Evolutionary conservation across 2,113 vertebrate genomes (phyloP), one percentile per base, ranked within the genome.

Genomic region (Scalopus aquaticus): DNA sequence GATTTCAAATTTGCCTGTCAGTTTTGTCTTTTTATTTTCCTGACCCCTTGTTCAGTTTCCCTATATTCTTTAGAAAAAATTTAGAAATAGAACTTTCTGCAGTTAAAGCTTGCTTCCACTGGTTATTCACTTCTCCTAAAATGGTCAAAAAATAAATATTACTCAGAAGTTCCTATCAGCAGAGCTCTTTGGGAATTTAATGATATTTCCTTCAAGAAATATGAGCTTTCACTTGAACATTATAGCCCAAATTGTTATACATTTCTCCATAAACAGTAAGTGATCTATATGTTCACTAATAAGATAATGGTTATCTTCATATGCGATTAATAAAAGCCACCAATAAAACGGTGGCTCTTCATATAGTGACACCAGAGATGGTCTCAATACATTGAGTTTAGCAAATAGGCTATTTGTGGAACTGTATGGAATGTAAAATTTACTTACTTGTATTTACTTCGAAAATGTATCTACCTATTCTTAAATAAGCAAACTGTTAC

Each of bases 201-300:
- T 77, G 49, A 42, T 9, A 69, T 72, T 85, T 86, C 35, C 44
- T 95, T 82, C 19, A 84, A 94, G 58, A 93, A 81, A 62, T 32
- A 72, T 30, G 3, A 69, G 19, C 35, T 88, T 62, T 62, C 78
- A 12, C 30, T 83, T 89, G n/a, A 82, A 88, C 28, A 30, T 0
- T 46, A 44, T 2, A 88, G 51, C 26, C 51, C 58, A 73, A 54
- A 58, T 74, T 22, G 86, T 87, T 74, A 28, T 24, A 49, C 91
- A 88, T 62, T n/a, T 56, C n/a, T 46, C 0, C 60, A 32, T 28
- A 95, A 60, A 1, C 37, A 86, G 22, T 44, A 67, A 85, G 58
- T 82, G 79, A 19, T 32, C 35, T 90, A 39, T 32, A 37, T 69
- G 16, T 58, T 35, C 44, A n/a, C 35, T 11, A 60, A 67, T 70